phyloP scores from a whole-genome alignment of 1,140 invertebrate genomes.

The Dermatophagoides farinae region DNA sequence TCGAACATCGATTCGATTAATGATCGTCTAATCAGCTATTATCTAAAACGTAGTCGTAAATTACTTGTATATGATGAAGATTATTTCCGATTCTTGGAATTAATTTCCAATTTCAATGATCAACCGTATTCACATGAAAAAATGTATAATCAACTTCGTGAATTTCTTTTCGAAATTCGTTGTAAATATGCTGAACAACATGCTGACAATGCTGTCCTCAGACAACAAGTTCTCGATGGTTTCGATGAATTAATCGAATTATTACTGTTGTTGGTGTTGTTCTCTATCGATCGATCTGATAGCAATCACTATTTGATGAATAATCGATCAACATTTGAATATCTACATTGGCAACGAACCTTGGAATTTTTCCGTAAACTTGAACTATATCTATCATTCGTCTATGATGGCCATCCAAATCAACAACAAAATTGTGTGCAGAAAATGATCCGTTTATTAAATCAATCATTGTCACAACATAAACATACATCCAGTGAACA shows the following conservation, averaged over 20 bases:
- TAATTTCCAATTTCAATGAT: neutral
- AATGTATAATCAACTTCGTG: constrained; percentile 5
- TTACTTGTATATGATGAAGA: neutral
- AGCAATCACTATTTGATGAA: neutral
- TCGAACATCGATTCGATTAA: neutral
- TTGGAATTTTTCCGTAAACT: constrained; percentile 12
- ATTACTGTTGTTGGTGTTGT: constrained; percentile 11
- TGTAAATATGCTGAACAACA: too few relatives aligned
- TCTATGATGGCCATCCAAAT: neutral
- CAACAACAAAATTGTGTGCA: neutral
- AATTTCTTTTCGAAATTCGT: neutral
- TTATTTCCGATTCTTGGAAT: neutral
- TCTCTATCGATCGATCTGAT: too few relatives aligned
- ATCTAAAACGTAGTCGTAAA: neutral
- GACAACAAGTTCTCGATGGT: neutral
- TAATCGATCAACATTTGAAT: constrained; percentile 5
- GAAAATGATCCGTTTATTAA: neutral
- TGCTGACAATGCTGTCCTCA: too few relatives aligned
- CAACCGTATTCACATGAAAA: neutral
- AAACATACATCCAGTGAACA: neutral
- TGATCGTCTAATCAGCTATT: neutral
- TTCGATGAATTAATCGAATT: constrained; percentile 9
- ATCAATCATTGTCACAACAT: neutral
- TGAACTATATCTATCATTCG: constrained; percentile 4
- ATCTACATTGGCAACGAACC: constrained; percentile 11